Evolutionary conservation across 2,888 invertebrate species (phyloP), one percentile per base, ranked within the genome.

Genomic region (Crocallis elinguaria): DNA sequence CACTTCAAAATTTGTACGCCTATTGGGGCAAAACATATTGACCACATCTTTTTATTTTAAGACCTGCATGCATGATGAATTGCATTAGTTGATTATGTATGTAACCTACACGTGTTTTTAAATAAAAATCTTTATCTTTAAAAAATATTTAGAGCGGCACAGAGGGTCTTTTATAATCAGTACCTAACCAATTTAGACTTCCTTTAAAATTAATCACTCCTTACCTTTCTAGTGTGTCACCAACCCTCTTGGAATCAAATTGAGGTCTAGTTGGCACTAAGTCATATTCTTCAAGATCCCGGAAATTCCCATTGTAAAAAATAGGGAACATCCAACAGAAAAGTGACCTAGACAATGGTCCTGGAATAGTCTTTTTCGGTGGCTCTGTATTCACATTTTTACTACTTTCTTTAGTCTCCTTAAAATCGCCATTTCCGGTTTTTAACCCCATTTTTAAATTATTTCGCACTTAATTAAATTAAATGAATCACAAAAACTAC

Each of bases 291-390:
- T 95, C 95, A 38, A 98, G 81, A 41, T 94, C 94, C 68, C 95
- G 94, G 49, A 90, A 92, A 68, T 94, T 94, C 0, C 97, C 97
- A 73, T 94, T 94, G 66, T 93, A 94, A 83, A 97, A 97, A 69
- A 96, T 86, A 3, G 94, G 95, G 71, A 96, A 88, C 48, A 96
- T 95, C 94, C 96, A 97, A 84, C 94, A 93, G 82, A 94, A 95
- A 36, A 93, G 82, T 19, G 95, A 77, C 52, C 94, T 90, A 1
- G 95, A 94, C 5, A 96, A 67, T 4, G 92, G 64, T 8, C 80
- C 75, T 0, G 91, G 90, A 0, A 75, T 62, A n/a, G 66, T 55
- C 56, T 86, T 86, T 37, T 75, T 60, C 2, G 62, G 51, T 11
- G 66, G 60, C 5, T 67, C 51, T 49, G 37, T 49, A 7, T 51